phyloP scores from a whole-genome alignment of 2,113 vertebrate species.

The Callorhinus ursinus region DNA sequence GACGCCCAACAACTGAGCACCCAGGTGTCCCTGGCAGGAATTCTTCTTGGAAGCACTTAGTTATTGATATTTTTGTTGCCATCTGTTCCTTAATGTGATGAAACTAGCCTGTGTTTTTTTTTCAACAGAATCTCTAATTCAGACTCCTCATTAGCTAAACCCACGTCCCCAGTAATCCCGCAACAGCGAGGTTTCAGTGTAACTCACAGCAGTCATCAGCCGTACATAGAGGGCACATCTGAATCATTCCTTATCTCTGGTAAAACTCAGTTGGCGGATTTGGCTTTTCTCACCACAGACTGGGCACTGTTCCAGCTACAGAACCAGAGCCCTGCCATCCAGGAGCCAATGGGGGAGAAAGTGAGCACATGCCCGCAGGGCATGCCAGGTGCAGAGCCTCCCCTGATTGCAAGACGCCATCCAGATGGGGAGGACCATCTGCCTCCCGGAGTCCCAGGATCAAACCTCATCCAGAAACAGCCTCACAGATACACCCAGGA shows the following conservation, averaged over 20 bases:
- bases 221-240: rapidly evolving
- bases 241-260: rapidly evolving
- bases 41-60: neutral
- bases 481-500: neutral
- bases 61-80: rapidly evolving
- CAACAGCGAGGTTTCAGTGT: rapidly evolving
- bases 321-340: neutral
- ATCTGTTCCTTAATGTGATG: neutral
- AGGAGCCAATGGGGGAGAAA: rapidly evolving
- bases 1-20: too few species aligned
- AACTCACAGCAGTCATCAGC: rapidly evolving
- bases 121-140: neutral
- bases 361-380: too few species aligned
- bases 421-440: rapidly evolving
- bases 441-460: neutral
- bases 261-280: too few species aligned
- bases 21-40: too few species aligned
- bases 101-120: neutral
- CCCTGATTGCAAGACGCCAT: rapidly evolving
- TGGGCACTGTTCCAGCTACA: rapidly evolving
- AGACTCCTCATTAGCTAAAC: neutral
- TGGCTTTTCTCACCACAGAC: rapidly evolving
- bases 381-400: neutral
- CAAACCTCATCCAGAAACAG: neutral
- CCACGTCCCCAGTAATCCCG: neutral